Base-by-base conservation (phyloP, 2,888 invertebrate species). In the Dolomedes plantarius region DNA sequence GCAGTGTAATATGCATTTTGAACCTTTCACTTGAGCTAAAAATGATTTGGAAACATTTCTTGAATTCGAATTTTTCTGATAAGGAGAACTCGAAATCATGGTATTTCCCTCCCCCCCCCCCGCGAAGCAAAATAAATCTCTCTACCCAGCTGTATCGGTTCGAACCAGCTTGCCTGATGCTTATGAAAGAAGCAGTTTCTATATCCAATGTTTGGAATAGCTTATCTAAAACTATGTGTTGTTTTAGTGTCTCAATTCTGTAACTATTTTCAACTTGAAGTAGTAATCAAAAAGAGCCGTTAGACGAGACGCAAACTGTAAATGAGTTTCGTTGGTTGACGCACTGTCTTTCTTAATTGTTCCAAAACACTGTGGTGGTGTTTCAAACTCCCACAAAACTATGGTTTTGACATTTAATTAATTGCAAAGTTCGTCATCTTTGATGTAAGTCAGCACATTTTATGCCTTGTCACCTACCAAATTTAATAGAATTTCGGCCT, bases 401-500 rank as follows among this genome's bases (percentile, higher is more conserved):
- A n/a, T n/a, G n/a, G n/a, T n/a, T n/a, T n/a, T n/a, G n/a, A n/a
- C n/a, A n/a, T n/a, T n/a, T n/a, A n/a, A n/a, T n/a, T n/a, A n/a
- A n/a, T n/a, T n/a, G n/a, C n/a, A n/a, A n/a, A n/a, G n/a, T n/a
- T n/a, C n/a, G n/a, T n/a, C n/a, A n/a, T n/a, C n/a, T n/a, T n/a
- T n/a, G n/a, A n/a, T n/a, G n/a, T n/a, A n/a, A n/a, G n/a, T n/a
- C n/a, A n/a, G n/a, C n/a, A n/a, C n/a, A n/a, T n/a, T n/a, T n/a
- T n/a, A n/a, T n/a, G 32, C 56, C 19, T 13, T 31, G 56, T 31
- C 11, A 13, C 32, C 56, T 56, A 56, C 72, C 1, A 72, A 72
- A 56, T 50, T 50, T 72, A 72, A 32, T 41, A 72, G 23, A 29
- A 72, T 72, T n/a, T 31, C 56, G 0, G 50, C 28, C 56, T 72